These are phyloP conservation scores for Hiodon tergisus DNA, from an alignment of 2,113 vertebrate genomes.

Conservation along the genomic window DNA sequence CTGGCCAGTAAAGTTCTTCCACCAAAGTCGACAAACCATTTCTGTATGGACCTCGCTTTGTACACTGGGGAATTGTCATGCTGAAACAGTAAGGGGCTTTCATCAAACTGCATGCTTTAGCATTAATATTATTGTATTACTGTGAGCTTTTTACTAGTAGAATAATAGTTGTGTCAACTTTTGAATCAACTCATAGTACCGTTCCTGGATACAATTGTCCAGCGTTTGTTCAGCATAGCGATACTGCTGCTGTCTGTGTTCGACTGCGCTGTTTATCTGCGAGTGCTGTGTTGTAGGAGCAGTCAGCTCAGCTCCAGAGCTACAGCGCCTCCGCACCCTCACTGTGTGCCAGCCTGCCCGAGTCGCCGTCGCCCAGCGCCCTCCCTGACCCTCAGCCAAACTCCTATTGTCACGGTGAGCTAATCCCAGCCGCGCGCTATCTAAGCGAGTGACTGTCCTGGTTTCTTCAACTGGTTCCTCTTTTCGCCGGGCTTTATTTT, in stretches of 20 bases:
- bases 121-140: too few relatives aligned
- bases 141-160: too few relatives aligned
- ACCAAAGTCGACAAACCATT: too few relatives aligned
- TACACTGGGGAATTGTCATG: too few relatives aligned
- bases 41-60: too few relatives aligned
- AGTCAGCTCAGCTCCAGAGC: conserved; percentile 24
- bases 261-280: not conserved
- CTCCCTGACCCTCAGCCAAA: conserved; percentile 11
- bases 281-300: conserved; percentile 29
- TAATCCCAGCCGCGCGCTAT: not conserved
- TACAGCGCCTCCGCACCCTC: conserved; percentile 35
- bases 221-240: too few relatives aligned
- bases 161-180: too few relatives aligned
- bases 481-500: not conserved
- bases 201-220: too few relatives aligned
- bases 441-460: not conserved
- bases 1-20: too few relatives aligned
- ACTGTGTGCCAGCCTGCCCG: conserved; percentile 26
- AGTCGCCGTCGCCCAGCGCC: conserved; percentile 10
- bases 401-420: conserved; percentile 15
- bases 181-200: too few relatives aligned
- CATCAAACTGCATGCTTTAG: too few relatives aligned
- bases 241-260: not conserved
- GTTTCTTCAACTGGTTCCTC: not conserved
- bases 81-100: too few relatives aligned